A percentile compares a stretch with the other conserved stretches of the same genome.
Evolutionary conservation across 2,113 vertebrate genomes (phyloP).

Genomic region (Dasyurus viverrinus): DNA sequence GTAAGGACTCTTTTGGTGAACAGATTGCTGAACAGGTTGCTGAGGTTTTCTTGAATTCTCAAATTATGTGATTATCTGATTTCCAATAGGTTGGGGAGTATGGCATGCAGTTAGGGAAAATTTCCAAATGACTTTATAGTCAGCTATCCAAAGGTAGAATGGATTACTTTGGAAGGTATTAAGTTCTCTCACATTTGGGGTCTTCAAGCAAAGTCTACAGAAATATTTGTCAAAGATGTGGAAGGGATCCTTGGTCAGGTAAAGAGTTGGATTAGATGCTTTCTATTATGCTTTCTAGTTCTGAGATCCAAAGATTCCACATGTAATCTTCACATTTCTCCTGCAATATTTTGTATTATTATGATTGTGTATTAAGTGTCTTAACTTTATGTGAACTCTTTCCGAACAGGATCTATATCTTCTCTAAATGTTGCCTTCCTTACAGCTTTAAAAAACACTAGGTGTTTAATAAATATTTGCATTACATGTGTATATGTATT

Average conservation of each 20-base stretch:
- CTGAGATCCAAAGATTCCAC: not conserved
- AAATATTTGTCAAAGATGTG: not conserved
- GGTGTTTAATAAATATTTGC: not conserved
- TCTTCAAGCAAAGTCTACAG: not conserved
- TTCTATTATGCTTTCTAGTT: not conserved
- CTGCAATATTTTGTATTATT: not conserved
- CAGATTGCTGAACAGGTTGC: too few relatives aligned
- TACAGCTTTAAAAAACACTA: not conserved
- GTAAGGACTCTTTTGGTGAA: not conserved
- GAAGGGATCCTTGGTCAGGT: not conserved
- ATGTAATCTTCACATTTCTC: not conserved
- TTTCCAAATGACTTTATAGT: not conserved
- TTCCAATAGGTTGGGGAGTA: not conserved
- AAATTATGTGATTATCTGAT: not conserved
- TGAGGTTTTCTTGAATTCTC: not conserved
- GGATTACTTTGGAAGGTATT: not conserved
- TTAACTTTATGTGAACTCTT: not conserved
- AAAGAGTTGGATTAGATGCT: not conserved
- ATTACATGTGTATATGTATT: not conserved
- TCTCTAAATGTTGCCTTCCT: not conserved
- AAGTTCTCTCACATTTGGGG: not conserved
- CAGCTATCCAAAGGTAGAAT: not conserved
- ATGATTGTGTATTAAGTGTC: not conserved
- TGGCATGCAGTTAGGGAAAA: not conserved
- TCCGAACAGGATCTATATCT: not conserved